Conservation (phyloP, 2,888 invertebrate genomes). For the Prenolepis imparis region DNA sequence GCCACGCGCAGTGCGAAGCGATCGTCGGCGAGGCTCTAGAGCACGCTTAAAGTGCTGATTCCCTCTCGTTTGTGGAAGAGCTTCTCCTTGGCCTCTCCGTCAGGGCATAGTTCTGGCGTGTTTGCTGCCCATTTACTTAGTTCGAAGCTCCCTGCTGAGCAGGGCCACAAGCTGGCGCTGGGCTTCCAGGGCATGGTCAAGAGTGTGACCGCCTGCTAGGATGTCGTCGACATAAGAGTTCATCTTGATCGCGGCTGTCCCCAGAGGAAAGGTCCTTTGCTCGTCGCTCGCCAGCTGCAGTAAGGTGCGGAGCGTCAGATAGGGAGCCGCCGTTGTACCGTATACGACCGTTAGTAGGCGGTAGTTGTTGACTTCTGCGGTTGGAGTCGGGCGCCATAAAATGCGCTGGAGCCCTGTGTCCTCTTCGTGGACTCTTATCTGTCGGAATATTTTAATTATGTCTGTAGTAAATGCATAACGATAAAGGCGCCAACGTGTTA, state of each 20-base stretch:
- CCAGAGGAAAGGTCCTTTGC: not conserved
- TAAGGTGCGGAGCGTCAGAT: not conserved
- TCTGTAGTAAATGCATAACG: not conserved
- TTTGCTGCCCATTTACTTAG: not conserved
- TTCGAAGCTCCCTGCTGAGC: not conserved
- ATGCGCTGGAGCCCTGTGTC: not conserved
- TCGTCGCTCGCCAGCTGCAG: not conserved
- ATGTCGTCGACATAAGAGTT: not conserved
- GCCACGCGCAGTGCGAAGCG: not conserved
- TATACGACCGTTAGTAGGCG: not conserved
- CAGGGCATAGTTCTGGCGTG: not conserved
- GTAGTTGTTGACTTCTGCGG: not conserved
- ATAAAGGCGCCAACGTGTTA: not conserved
- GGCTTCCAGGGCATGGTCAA: not conserved
- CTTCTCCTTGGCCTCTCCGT: not conserved
- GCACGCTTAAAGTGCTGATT: not conserved
- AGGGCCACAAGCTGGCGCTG: not conserved
- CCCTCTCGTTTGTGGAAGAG: not conserved
- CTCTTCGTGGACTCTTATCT: not conserved
- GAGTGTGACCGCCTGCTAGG: not conserved
- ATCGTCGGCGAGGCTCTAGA: not conserved
- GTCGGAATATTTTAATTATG: not conserved
- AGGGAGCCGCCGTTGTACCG: not conserved
- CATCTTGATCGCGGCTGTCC: fast-evolving
- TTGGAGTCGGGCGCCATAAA: not conserved